Percentiles rank a stretch among this genome's conserved stretches.
Evolutionary conservation across 2,797 vertebrate genomes (phyloP).

Genomic region (Gallirallus australis): DNA sequence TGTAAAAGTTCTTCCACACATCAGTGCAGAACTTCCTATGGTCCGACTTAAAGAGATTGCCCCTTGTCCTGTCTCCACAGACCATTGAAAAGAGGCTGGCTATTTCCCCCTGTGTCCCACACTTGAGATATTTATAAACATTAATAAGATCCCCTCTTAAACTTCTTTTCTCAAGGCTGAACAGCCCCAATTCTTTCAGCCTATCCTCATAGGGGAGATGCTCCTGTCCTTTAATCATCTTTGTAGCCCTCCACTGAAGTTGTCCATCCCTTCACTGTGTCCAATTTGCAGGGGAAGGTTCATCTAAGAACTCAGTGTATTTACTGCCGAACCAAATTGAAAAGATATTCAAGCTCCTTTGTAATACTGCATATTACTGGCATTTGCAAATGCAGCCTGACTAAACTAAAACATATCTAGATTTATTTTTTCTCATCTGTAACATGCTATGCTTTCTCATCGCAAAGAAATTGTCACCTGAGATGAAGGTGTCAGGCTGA

Average conservation of each 20-base stretch:
- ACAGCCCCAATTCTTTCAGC: too few relatives aligned
- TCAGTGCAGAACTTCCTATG: too few relatives aligned
- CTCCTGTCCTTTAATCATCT: too few relatives aligned
- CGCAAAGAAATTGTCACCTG: background rate
- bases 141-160: too few relatives aligned
- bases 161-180: too few relatives aligned
- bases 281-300: background rate
- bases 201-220: too few relatives aligned
- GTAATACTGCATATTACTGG: background rate
- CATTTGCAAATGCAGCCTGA: background rate
- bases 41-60: too few relatives aligned
- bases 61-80: too few relatives aligned
- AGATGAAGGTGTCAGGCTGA: background rate
- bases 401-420: background rate
- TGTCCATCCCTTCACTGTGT: background rate
- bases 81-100: too few relatives aligned
- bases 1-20: too few relatives aligned
- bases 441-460: background rate
- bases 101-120: too few relatives aligned
- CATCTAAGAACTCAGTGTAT: background rate
- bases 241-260: background rate
- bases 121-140: too few relatives aligned
- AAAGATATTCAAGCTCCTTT: background rate
- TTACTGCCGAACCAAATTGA: background rate
- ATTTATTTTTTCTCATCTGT: conserved; percentile 14